phyloP scores from a whole-genome alignment of 2,888 invertebrate species.

The Megastigmus dorsalis region DNA sequence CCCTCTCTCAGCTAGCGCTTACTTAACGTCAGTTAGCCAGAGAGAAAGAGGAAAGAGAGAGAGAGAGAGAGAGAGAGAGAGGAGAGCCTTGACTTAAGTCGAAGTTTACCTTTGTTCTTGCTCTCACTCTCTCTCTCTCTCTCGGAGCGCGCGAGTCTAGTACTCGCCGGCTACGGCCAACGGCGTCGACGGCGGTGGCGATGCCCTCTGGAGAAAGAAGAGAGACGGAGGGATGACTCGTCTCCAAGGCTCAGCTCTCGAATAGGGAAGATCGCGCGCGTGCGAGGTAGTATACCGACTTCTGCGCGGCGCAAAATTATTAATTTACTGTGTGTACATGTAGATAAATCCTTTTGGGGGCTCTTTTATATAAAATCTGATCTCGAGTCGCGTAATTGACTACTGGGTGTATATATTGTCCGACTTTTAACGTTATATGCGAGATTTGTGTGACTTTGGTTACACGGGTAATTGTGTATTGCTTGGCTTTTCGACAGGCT shows the following conservation, averaged over 20 bases:
- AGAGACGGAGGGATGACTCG: background rate
- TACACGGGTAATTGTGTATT: no score
- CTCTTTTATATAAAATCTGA: no score
- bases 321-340: constrained; percentile 6
- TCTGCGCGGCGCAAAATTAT: constrained; percentile 29
- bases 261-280: background rate
- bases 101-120: constrained; percentile 69
- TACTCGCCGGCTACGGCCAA: constrained; percentile 3
- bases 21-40: constrained; percentile 59
- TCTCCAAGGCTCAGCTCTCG: no score
- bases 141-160: constrained; percentile 38
- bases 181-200: background rate
- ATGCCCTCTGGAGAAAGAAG: background rate
- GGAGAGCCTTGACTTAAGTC: constrained; percentile 59
- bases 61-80: background rate
- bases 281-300: no score
- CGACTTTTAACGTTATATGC: no score
- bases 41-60: constrained; percentile 1
- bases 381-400: background rate
- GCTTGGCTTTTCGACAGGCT: no score
- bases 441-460: no score
- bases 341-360: background rate
- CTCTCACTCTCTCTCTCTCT: no score
- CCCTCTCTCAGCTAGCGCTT: constrained; percentile 57
- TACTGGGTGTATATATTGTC: background rate